These are phyloP conservation scores for Nemurella pictetii DNA, from an alignment of 2,888 invertebrate species.

Conservation along the genomic window DNA sequence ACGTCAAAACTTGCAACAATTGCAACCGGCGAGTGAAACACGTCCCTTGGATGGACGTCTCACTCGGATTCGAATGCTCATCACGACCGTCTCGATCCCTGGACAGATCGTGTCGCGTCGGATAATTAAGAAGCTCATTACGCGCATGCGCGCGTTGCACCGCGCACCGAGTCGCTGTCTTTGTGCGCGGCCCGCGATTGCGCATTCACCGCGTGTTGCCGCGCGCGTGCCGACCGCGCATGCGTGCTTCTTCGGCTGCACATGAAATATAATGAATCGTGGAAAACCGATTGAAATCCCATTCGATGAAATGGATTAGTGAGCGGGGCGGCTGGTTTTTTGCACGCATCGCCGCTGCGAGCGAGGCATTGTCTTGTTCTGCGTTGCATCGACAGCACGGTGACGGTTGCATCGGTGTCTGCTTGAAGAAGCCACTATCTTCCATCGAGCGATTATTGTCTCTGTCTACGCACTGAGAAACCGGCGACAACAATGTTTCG, in stretches of 20 bases:
- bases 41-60: no score
- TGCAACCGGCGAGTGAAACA: no score
- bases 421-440: neutral
- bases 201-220: neutral
- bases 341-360: neutral
- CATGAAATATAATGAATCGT: neutral
- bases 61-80: neutral
- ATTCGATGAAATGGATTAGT: neutral
- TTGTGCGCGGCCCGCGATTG: neutral
- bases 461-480: no score
- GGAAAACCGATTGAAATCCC: constrained; percentile 10
- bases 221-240: neutral
- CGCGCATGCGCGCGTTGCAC: neutral
- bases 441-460: neutral
- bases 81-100: neutral
- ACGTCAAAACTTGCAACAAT: no score
- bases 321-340: neutral
- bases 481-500: neutral
- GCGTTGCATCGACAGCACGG: neutral
- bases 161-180: neutral
- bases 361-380: neutral
- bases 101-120: neutral
- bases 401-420: neutral
- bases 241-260: neutral
- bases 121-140: constrained; percentile 1